These are phyloP conservation scores for Ricordea florida DNA, from an alignment of 92 coral and sea anemone genomes.

Conservation along the genomic window DNA sequence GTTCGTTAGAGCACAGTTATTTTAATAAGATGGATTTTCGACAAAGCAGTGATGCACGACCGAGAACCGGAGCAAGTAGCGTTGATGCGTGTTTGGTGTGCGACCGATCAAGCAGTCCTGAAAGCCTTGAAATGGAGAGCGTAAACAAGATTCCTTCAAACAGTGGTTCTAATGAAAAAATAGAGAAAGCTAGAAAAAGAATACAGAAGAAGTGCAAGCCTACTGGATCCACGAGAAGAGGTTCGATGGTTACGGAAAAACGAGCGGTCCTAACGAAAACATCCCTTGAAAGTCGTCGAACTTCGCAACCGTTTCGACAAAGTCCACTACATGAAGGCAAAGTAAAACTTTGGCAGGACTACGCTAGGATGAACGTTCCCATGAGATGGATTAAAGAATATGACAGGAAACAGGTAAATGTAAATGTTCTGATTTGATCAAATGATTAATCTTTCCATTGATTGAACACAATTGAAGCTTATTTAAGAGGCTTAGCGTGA, in stretches of 20 bases:
- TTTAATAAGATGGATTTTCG: constrained; percentile 6
- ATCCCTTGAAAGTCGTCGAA: not conserved
- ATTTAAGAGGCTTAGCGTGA: not conserved
- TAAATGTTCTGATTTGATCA: not conserved
- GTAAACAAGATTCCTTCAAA: not conserved
- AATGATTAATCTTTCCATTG: not conserved
- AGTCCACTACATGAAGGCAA: not conserved
- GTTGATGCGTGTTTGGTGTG: not conserved
- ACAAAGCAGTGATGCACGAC: constrained; percentile 3
- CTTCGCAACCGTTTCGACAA: not conserved
- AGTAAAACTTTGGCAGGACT: too few relatives aligned
- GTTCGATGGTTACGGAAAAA: not conserved
- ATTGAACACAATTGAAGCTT: not conserved
- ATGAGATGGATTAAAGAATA: constrained; percentile 36
- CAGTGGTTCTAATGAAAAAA: not conserved
- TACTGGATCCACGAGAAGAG: not conserved
- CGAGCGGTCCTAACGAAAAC: not conserved
- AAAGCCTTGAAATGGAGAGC: constrained; percentile 8
- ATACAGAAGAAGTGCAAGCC: not conserved
- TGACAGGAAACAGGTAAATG: constrained; percentile 15
- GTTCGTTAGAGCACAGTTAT: not conserved
- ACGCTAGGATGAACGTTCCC: constrained; percentile 6
- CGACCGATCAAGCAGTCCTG: not conserved
- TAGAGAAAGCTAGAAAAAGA: not conserved
- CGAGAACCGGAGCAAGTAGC: not conserved